Conservation (phyloP, 92 coral and sea anemone species). For the Epizoanthus stellaris region DNA sequence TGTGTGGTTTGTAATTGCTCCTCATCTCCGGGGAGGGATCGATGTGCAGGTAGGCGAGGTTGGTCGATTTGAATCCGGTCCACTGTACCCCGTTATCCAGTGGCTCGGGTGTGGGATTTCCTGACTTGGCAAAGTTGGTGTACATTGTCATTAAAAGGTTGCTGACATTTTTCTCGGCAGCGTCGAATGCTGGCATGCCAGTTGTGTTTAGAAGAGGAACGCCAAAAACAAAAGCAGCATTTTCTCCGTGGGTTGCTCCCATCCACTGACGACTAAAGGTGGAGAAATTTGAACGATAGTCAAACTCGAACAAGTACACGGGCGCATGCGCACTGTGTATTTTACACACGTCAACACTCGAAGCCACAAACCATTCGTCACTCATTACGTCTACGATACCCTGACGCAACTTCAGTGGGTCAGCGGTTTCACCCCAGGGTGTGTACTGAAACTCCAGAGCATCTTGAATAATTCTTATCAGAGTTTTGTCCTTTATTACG, state of each 20-base stretch:
- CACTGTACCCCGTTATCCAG: too few relatives aligned
- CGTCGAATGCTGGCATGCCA: conserved; percentile 44
- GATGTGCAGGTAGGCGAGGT: too few relatives aligned
- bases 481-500: too few relatives aligned
- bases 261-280: conserved; percentile 56
- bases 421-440: conserved; percentile 50
- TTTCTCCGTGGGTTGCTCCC: conserved; percentile 77
- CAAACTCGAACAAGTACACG: conserved; percentile 74
- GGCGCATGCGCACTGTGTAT: conserved; percentile 55
- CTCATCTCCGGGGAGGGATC: too few relatives aligned
- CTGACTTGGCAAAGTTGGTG: conserved; percentile 72
- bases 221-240: conserved; percentile 69
- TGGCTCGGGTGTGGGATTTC: conserved; percentile 57
- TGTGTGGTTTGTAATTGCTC: too few relatives aligned
- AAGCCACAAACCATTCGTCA: conserved; percentile 62
- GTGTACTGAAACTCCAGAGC: conserved; percentile 75
- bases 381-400: conserved; percentile 59
- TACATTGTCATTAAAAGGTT: conserved; percentile 66
- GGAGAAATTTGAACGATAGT: conserved; percentile 56
- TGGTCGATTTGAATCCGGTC: too few relatives aligned
- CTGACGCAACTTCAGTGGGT: conserved; percentile 50
- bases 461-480: background rate
- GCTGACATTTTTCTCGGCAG: conserved; percentile 62
- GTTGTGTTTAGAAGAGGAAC: conserved; percentile 52
- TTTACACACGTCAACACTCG: conserved; percentile 61